Conservation (phyloP, 1,140 invertebrate genomes). For the Oncopodura yosiiana region DNA sequence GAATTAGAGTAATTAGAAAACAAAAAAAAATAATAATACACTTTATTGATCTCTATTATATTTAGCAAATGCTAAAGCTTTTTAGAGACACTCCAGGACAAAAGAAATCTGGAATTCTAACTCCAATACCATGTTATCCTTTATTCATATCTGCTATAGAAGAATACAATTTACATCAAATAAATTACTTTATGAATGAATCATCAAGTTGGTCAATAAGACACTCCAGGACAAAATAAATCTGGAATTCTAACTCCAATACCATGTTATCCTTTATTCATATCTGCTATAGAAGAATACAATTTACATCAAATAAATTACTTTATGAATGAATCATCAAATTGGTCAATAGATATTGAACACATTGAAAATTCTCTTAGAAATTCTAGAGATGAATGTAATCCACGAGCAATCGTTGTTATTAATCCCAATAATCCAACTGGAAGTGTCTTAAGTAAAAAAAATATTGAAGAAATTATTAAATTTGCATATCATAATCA, state of each 20-base stretch:
- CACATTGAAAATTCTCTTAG: slow-evolving; percentile 70
- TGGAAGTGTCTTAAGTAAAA: slow-evolving; percentile 68
- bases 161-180: slow-evolving; percentile 62
- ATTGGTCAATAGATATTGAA: slow-evolving; percentile 68
- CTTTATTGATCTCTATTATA: too few species aligned
- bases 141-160: slow-evolving; percentile 88
- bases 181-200: too few species aligned
- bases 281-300: slow-evolving; percentile 61
- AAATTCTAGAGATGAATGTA: slow-evolving; percentile 55
- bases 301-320: slow-evolving; percentile 58
- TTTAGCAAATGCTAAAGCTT: slow-evolving; percentile 46
- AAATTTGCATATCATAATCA: slow-evolving; percentile 80
- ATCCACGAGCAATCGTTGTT: slow-evolving; percentile 77
- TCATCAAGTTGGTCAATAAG: too few species aligned
- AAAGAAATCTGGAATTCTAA: slow-evolving; percentile 71
- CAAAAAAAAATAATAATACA: background rate
- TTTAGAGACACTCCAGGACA: slow-evolving; percentile 41
- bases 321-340: slow-evolving; percentile 78
- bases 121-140: slow-evolving; percentile 97
- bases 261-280: slow-evolving; percentile 96
- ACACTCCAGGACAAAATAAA: too few species aligned
- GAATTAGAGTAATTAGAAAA: slow-evolving; percentile 46
- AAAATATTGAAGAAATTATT: slow-evolving; percentile 87
- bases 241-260: slow-evolving; percentile 89
- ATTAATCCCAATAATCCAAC: slow-evolving; percentile 99